A percentile compares a stretch with the other conserved stretches of the same genome.
Conservation (phyloP, 2,888 invertebrate species). For the Tortricodes alternella region DNA sequence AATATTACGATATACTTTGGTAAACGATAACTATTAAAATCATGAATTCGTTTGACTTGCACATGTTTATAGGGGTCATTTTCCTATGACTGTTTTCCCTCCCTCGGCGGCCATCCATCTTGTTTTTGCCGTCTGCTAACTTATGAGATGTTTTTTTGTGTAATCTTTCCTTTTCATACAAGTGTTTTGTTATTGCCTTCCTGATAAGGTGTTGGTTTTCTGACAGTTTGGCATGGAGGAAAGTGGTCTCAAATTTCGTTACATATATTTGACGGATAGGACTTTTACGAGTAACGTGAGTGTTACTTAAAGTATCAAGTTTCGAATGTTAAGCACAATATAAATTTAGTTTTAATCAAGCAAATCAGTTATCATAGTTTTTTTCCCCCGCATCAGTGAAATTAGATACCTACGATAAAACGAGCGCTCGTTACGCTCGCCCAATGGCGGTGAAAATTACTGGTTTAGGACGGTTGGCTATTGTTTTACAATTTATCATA, state of each 20-base stretch:
- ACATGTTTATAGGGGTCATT: conserved; percentile 26
- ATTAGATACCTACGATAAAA: too few relatives aligned
- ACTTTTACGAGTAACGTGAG: too few relatives aligned
- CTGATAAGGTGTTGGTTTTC: background rate
- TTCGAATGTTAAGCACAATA: too few relatives aligned
- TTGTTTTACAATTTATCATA: too few relatives aligned
- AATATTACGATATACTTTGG: background rate
- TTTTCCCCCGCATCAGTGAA: too few relatives aligned
- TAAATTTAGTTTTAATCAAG: too few relatives aligned
- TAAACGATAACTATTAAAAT: background rate
- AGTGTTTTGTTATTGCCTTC: conserved; percentile 22
- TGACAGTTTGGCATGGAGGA: background rate
- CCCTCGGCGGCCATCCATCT: conserved; percentile 16
- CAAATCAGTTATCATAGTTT: too few relatives aligned
- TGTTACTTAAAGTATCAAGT: too few relatives aligned
- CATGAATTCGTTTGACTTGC: conserved; percentile 10
- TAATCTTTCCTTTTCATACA: conserved; percentile 1
- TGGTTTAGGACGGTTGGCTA: too few relatives aligned
- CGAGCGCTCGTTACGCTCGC: too few relatives aligned
- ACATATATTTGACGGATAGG: too few relatives aligned
- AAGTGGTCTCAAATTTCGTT: background rate
- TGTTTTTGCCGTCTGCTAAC: conserved; percentile 22
- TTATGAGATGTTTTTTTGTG: conserved; percentile 16
- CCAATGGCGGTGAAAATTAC: too few relatives aligned
- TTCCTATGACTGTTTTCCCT: background rate